These are phyloP conservation scores for Holothuria glaberrima DNA, from an alignment of 35 echinoderm and acorn worm genomes.

Conservation along the genomic window DNA sequence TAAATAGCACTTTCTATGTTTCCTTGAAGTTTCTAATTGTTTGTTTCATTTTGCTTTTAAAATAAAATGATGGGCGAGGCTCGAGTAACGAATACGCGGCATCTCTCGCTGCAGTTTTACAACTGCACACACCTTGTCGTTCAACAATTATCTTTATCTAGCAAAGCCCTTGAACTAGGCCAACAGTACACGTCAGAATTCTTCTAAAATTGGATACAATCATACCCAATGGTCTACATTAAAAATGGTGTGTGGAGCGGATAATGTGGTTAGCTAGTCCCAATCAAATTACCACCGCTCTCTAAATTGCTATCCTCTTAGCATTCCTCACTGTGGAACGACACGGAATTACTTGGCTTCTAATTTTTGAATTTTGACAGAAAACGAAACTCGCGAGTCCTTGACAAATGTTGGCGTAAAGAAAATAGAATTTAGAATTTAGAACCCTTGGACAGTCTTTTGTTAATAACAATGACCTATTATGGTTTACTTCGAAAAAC, in stretches of 20 bases:
- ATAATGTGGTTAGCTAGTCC: conserved; percentile 49
- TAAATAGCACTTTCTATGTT: too few species aligned
- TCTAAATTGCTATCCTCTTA: conserved; percentile 52
- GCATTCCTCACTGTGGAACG: conserved; percentile 35
- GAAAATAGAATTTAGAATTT: too few species aligned
- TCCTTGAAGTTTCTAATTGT: too few species aligned
- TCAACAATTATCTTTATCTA: neutral
- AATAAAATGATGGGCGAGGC: too few species aligned
- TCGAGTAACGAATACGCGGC: too few species aligned
- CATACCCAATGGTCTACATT: conserved; percentile 50
- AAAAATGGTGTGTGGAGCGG: conserved; percentile 52
- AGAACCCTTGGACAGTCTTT: too few species aligned
- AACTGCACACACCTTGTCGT: too few species aligned
- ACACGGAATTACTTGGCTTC: conserved; percentile 32
- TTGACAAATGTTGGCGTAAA: neutral
- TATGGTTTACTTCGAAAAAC: too few species aligned
- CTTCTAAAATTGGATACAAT: conserved; percentile 53
- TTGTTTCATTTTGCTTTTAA: too few species aligned
- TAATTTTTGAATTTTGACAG: conserved; percentile 49
- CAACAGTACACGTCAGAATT: conserved; percentile 49
- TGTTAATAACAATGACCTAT: too few species aligned
- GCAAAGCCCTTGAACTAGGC: conserved; percentile 37
- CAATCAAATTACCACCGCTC: conserved; percentile 53
- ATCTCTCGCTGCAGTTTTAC: too few species aligned
- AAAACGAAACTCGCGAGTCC: conserved; percentile 28